These are phyloP conservation scores for Oophaga sylvatica DNA, from an alignment of 2,797 vertebrate genomes.

Conservation along the genomic window DNA sequence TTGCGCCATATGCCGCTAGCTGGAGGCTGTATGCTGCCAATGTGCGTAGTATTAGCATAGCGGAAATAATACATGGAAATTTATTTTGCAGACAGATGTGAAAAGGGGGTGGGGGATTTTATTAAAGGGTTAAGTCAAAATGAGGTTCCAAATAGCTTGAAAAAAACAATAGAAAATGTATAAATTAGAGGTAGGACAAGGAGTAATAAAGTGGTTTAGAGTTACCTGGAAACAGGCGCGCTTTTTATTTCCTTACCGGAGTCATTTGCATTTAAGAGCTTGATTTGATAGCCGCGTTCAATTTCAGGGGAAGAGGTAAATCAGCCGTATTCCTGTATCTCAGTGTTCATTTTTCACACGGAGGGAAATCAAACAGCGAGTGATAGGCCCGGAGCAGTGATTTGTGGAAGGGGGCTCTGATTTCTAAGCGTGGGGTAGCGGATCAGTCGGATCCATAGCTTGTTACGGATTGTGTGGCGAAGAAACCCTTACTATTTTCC, in stretches of 20 bases:
- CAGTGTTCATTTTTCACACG: constrained; percentile 59
- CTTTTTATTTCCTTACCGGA: constrained; percentile 59
- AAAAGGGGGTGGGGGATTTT: background rate
- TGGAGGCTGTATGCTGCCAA: constrained; percentile 18
- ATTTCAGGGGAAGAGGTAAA: constrained; percentile 64
- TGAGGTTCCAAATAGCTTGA: background rate
- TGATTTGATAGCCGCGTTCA: constrained; percentile 51
- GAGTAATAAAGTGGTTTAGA: background rate
- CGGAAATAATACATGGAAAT: constrained; percentile 38
- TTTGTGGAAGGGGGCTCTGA: constrained; percentile 37
- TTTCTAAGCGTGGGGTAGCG: constrained; percentile 55
- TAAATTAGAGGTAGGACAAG: background rate
- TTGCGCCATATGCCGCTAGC: constrained; percentile 36
- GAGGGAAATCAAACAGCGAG: constrained; percentile 36
- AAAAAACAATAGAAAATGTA: background rate
- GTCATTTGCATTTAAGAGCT: constrained; percentile 65
- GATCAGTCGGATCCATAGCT: constrained; percentile 60
- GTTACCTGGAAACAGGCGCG: constrained; percentile 44
- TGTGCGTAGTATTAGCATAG: background rate
- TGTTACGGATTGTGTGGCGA: constrained; percentile 60
- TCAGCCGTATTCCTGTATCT: constrained; percentile 62
- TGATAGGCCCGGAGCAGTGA: constrained; percentile 57
- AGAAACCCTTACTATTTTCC: constrained; percentile 57
- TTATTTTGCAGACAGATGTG: constrained; percentile 36
- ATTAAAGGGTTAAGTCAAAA: background rate